phyloP scores from a whole-genome alignment of 37 sponge, comb jelly and placozoan genomes.

The Ephydatia muelleri region DNA sequence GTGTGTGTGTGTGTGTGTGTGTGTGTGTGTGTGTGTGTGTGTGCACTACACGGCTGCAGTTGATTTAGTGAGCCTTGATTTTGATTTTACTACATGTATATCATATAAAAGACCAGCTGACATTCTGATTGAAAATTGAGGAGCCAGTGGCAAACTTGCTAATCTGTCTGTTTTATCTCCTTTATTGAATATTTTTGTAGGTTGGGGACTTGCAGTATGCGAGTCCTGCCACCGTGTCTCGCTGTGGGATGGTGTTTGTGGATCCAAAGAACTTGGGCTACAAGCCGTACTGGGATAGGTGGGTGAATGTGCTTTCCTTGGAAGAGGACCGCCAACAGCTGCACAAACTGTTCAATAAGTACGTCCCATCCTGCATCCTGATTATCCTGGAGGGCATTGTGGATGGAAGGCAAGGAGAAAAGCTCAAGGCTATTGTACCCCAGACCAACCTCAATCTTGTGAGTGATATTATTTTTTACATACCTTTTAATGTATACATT shows the following conservation, averaged over 20 bases:
- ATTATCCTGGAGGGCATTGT: constrained; percentile 91
- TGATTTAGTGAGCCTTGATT: neutral
- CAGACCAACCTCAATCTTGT: constrained; percentile 93
- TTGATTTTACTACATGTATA: neutral
- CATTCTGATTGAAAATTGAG: too few species aligned
- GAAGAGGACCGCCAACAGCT: constrained; percentile 78
- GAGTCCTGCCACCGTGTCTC: constrained; percentile 97
- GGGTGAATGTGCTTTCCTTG: constrained; percentile 66
- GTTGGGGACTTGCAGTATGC: constrained; percentile 98
- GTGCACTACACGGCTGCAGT: too few species aligned
- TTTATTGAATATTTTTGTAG: too few species aligned
- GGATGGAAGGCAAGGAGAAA: constrained; percentile 88
- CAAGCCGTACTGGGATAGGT: constrained; percentile 92
- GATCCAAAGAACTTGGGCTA: constrained; percentile 99
- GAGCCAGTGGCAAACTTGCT: too few species aligned
- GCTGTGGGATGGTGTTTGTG: constrained; percentile 99
- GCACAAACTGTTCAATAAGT: constrained; percentile 81
- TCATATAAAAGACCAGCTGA: too few species aligned
- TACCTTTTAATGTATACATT: too few species aligned
- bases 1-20: neutral
- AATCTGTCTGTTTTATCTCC: too few species aligned
- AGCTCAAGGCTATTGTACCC: constrained; percentile 92
- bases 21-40: neutral
- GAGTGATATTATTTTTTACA: too few species aligned
- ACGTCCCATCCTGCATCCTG: constrained; percentile 80